A percentile compares a stretch with the other conserved stretches of the same genome.
Conservation (phyloP, 37 sponge, comb jelly and placozoan genomes). For the Geodia barretti region DNA sequence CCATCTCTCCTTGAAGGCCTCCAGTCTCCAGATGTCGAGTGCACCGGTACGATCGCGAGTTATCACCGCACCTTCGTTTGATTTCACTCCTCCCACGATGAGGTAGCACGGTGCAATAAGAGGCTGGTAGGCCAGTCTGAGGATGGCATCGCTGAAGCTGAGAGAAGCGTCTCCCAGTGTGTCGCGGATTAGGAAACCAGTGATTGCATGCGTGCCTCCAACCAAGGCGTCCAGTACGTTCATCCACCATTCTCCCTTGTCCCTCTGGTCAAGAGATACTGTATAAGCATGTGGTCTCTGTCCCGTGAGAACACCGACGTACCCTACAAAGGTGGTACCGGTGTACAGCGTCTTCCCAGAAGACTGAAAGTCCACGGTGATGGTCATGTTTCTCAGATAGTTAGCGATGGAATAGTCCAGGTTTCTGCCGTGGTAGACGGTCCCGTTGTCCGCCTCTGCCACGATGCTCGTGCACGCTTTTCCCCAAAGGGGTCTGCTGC, state of each 20-base stretch:
- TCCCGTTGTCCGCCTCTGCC: slow-evolving; percentile 66
- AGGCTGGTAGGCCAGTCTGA: slow-evolving; percentile 50
- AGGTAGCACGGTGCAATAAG: slow-evolving; percentile 88
- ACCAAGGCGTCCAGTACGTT: slow-evolving; percentile 60
- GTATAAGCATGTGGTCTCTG: slow-evolving; percentile 72
- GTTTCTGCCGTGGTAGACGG: slow-evolving; percentile 87
- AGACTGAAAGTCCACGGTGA: slow-evolving; percentile 78
- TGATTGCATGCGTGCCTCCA: slow-evolving; percentile 30
- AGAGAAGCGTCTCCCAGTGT: slow-evolving; percentile 21
- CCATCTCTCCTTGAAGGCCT: slow-evolving; percentile 63
- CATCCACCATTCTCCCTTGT: slow-evolving; percentile 70
- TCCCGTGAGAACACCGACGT: slow-evolving; percentile 83
- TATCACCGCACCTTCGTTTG: slow-evolving; percentile 88
- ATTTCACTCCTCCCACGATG: slow-evolving; percentile 77
- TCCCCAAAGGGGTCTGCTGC: neutral
- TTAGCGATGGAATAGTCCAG: slow-evolving; percentile 76
- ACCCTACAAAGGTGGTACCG: slow-evolving; percentile 85
- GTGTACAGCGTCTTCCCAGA: slow-evolving; percentile 70
- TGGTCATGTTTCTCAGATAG: slow-evolving; percentile 62
- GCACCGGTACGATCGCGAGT: slow-evolving; percentile 71
- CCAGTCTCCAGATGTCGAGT: slow-evolving; percentile 61
- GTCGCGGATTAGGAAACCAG: slow-evolving; percentile 54
- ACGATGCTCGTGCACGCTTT: slow-evolving; percentile 93
- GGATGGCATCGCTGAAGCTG: slow-evolving; percentile 58
- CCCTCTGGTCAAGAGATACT: slow-evolving; percentile 86